These are phyloP conservation scores for Hyposoter dolosus DNA, from an alignment of 2,888 invertebrate species.

Conservation along the genomic window DNA sequence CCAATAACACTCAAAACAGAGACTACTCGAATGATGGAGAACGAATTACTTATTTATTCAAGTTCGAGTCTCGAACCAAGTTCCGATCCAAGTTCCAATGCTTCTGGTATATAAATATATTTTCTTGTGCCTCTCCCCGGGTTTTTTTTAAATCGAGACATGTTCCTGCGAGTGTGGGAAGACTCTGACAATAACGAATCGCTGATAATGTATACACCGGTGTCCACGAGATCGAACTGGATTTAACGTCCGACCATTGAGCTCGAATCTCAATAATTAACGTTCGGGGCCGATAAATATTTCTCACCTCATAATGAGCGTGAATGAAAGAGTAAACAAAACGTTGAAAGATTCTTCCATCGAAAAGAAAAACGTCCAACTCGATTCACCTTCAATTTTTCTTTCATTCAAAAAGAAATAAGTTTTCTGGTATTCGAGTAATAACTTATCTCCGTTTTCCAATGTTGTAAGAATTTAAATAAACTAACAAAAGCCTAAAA, in stretches of 20 bases:
- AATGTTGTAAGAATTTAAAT: neutral
- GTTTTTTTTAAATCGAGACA: neutral
- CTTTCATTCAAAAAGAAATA: neutral
- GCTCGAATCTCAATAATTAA: constrained; percentile 14
- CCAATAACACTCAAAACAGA: neutral
- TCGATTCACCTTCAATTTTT: neutral
- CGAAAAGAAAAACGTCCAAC: neutral
- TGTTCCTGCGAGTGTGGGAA: constrained; percentile 18
- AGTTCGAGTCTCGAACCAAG: neutral
- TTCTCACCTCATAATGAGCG: constrained; percentile 28
- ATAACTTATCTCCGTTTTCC: neutral
- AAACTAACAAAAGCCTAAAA: neutral
- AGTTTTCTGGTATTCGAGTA: neutral
- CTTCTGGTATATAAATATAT: no score
- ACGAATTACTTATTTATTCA: neutral
- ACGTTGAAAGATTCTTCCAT: neutral
- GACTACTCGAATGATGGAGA: neutral
- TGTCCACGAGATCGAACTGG: constrained; percentile 55
- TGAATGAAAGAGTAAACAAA: constrained; percentile 4
- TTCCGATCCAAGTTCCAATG: neutral
- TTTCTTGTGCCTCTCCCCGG: neutral
- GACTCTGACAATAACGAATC: constrained; percentile 58
- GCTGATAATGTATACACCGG: constrained; percentile 44
- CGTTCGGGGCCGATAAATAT: neutral
- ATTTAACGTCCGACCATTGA: constrained; percentile 54